Conservation (phyloP, 2,797 vertebrate species). For the Heterohyrax brucei region DNA sequence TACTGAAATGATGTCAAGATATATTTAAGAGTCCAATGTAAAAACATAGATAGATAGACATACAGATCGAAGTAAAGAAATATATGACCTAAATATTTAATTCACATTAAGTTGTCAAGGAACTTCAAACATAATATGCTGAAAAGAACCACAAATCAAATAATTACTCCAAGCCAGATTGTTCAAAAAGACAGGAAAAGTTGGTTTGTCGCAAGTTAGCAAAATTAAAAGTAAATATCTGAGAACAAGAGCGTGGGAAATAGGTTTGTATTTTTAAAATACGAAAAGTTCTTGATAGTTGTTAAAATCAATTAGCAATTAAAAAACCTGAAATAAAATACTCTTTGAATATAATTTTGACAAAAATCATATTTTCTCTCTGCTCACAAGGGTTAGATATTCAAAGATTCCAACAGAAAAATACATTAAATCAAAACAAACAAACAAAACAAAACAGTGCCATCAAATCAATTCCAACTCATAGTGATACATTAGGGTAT, state of each 20-base stretch:
- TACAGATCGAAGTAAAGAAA: not conserved
- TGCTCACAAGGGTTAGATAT: not conserved
- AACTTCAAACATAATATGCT: not conserved
- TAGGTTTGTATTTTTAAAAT: not conserved
- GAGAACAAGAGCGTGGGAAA: not conserved
- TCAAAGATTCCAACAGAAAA: not conserved
- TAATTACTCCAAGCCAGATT: not conserved
- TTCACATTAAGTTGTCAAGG: not conserved
- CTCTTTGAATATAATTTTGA: not conserved
- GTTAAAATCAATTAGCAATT: not conserved
- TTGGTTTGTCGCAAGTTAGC: not conserved
- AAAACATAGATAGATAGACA: not conserved
- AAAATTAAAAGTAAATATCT: not conserved
- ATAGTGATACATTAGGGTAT: not conserved
- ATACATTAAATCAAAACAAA: too few relatives aligned
- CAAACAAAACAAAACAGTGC: too few relatives aligned
- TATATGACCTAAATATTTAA: slow-evolving; percentile 13
- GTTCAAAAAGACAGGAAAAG: not conserved
- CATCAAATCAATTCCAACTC: too few relatives aligned
- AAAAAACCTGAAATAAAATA: not conserved
- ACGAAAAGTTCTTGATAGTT: not conserved
- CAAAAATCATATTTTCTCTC: not conserved
- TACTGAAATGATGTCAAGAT: not conserved
- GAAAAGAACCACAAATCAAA: not conserved
- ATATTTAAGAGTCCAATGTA: not conserved